Percentiles rank a stretch among this genome's conserved stretches.
These are phyloP conservation scores for Gonioctena quinquepunctata DNA, from an alignment of 1,140 invertebrate genomes.

Conservation along the genomic window DNA sequence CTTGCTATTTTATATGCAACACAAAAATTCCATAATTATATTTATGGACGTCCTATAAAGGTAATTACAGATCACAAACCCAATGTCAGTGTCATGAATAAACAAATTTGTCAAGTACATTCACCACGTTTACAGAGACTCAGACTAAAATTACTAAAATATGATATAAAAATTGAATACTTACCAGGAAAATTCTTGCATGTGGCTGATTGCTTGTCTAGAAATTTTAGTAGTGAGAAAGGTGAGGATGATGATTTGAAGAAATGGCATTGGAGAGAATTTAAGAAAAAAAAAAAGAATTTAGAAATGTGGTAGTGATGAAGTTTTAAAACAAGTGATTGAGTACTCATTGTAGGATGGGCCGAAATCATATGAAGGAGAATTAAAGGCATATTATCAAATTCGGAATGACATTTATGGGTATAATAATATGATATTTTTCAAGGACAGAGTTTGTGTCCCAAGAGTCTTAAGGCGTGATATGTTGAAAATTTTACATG, in stretches of 20 bases:
- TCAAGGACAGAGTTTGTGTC: conserved; percentile 18
- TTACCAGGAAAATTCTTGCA: neutral
- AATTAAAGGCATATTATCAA: conserved; percentile 13
- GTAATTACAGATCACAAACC: conserved; percentile 34
- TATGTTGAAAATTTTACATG: conserved; percentile 25
- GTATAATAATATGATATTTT: conserved; percentile 16
- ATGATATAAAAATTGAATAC: conserved; percentile 8
- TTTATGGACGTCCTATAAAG: conserved; percentile 41
- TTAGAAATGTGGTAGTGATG: neutral
- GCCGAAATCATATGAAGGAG: conserved; percentile 11
- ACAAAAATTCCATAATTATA: conserved; percentile 47
- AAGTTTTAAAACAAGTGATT: neutral
- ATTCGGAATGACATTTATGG: conserved; percentile 4
- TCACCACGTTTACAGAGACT: conserved; percentile 6
- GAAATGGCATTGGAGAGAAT: conserved; percentile 3
- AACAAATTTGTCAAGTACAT: conserved; percentile 15
- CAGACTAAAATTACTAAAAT: conserved; percentile 17
- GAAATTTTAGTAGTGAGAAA: neutral
- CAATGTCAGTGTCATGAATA: conserved; percentile 1
- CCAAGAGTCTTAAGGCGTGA: conserved; percentile 5
- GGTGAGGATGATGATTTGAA: conserved; percentile 7
- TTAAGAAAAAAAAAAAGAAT: neutral
- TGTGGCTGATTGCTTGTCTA: conserved; percentile 6
- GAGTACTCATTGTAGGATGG: conserved; percentile 13
- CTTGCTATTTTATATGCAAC: conserved; percentile 39